These are phyloP conservation scores for Saccostrea cuccullata DNA, from an alignment of 1,140 invertebrate species.

Conservation along the genomic window DNA sequence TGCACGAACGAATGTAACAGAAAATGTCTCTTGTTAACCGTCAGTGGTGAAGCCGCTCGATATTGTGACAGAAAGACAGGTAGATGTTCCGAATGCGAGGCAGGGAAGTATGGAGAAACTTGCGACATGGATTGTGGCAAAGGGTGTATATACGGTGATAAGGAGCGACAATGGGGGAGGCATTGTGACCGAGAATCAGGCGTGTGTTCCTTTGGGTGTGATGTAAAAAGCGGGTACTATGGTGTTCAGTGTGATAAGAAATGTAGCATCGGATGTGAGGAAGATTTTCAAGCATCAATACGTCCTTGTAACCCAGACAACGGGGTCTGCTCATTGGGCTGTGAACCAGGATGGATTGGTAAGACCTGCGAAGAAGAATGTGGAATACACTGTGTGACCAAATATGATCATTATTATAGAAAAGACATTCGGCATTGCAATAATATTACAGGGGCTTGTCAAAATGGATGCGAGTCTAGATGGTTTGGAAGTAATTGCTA, in stretches of 20 bases:
- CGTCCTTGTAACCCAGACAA: constrained; percentile 18
- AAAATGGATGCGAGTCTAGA: not conserved
- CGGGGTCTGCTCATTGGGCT: not conserved
- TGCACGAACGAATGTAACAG: not conserved
- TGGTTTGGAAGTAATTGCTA: constrained; percentile 32
- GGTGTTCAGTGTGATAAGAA: not conserved
- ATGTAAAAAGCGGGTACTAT: not conserved
- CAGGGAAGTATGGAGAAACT: constrained; percentile 27
- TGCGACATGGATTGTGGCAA: constrained; percentile 17
- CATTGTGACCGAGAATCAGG: constrained; percentile 11
- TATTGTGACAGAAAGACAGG: constrained; percentile 26
- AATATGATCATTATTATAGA: constrained; percentile 34
- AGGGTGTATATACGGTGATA: constrained; percentile 10
- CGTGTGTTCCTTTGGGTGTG: constrained; percentile 26
- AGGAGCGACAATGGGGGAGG: not conserved
- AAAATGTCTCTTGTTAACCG: not conserved
- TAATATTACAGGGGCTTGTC: constrained; percentile 41
- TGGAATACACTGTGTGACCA: constrained; percentile 35
- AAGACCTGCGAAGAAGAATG: constrained; percentile 41
- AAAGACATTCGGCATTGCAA: constrained; percentile 32
- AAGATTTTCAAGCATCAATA: not conserved
- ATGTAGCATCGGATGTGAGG: constrained; percentile 34
- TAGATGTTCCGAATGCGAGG: not conserved
- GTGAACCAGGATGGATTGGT: constrained; percentile 45
- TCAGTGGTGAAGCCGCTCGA: not conserved